These are phyloP conservation scores for Leptopilina clavipes DNA, from an alignment of 1,140 invertebrate genomes.

Conservation along the genomic window DNA sequence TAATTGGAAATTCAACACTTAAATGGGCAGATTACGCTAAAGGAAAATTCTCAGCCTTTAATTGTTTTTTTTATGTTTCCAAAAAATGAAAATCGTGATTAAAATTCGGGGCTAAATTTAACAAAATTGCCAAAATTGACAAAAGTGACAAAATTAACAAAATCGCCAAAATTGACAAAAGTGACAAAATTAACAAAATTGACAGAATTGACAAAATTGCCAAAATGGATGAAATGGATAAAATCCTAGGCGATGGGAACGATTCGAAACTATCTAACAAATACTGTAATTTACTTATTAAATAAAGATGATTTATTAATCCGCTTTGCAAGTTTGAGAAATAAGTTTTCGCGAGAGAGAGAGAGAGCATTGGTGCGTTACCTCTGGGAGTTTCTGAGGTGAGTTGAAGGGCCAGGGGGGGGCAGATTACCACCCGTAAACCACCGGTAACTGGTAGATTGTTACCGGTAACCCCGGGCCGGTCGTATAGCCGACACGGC, in stretches of 20 bases:
- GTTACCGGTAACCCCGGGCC: slow-evolving; percentile 45
- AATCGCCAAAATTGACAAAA: no score
- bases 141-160: no score
- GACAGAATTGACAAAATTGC: no score
- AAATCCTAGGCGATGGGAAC: background rate
- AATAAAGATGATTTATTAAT: slow-evolving; percentile 24
- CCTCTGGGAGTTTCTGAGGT: background rate
- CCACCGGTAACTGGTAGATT: slow-evolving; percentile 35
- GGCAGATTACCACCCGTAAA: slow-evolving; percentile 27
- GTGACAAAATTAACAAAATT: no score
- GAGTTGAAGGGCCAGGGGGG: background rate
- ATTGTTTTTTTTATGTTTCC: no score
- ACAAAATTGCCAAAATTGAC: no score
- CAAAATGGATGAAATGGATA: no score
- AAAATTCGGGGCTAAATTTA: no score
- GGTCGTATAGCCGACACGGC: slow-evolving; percentile 39
- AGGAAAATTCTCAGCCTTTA: no score
- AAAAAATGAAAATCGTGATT: no score
- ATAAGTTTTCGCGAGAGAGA: background rate
- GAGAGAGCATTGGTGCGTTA: slow-evolving; percentile 18
- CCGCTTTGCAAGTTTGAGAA: slow-evolving; percentile 9
- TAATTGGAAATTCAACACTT: no score
- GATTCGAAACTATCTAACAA: background rate
- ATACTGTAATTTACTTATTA: slow-evolving; percentile 12
- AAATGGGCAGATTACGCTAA: background rate